Conservation (phyloP, 2,888 invertebrate species). For the Aelia acuminata region DNA sequence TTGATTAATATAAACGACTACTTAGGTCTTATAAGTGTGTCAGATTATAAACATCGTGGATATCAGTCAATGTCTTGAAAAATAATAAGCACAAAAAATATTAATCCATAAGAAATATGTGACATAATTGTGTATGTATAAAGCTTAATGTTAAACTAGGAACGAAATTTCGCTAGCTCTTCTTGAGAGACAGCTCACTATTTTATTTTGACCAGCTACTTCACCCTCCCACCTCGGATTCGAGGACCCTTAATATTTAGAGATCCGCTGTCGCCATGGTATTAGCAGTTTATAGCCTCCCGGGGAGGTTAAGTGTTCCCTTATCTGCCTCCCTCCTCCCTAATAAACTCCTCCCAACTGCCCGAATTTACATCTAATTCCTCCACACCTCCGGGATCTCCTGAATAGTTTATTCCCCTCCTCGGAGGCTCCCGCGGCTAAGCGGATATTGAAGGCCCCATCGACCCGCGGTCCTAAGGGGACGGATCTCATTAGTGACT, state of each 20-base stretch:
- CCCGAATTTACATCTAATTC: conserved; percentile 44
- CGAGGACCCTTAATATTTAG: conserved; percentile 21
- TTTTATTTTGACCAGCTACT: not conserved
- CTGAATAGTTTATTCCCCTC: conserved; percentile 11
- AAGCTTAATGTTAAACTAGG: no score
- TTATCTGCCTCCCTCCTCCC: conserved; percentile 32
- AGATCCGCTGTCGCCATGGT: conserved; percentile 22
- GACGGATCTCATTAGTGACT: conserved; percentile 11
- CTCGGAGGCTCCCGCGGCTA: not conserved
- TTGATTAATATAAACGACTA: no score
- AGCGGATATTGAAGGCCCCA: conserved; percentile 16
- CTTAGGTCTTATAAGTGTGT: no score
- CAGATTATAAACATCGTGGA: no score
- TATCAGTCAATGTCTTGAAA: no score
- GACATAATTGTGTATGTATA: no score
- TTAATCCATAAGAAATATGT: no score
- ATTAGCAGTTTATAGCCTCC: conserved; percentile 33
- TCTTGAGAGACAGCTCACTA: not conserved
- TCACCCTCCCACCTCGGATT: not conserved
- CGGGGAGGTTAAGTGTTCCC: conserved; percentile 13
- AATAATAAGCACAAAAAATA: no score
- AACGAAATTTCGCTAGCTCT: no score
- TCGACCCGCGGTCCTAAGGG: not conserved
- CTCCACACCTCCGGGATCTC: conserved; percentile 35
- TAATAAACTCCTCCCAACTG: conserved; percentile 40